A percentile compares a stretch with the other conserved stretches of the same genome.
Evolutionary conservation across 2,888 invertebrate species (phyloP).

Genomic region (Aradus depressus): DNA sequence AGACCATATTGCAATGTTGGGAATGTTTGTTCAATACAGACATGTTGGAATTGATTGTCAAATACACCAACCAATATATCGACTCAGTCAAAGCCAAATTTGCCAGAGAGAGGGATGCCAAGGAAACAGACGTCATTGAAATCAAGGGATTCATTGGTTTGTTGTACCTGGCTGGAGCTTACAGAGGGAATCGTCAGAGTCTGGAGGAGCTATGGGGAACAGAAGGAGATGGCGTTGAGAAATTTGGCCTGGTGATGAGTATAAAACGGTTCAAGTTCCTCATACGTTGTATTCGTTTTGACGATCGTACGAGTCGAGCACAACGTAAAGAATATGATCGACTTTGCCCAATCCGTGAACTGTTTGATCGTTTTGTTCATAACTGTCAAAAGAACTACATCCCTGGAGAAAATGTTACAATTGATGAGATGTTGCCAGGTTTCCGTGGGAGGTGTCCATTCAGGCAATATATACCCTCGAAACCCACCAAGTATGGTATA

Average conservation of each 20-base stretch:
- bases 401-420: no score
- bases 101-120: conserved; percentile 25
- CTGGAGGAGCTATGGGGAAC: conserved; percentile 30
- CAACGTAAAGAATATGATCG: conserved; percentile 1
- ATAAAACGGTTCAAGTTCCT: conserved; percentile 31
- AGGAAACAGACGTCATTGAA: conserved; percentile 29
- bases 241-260: conserved; percentile 32
- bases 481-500: no score
- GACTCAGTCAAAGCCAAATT: conserved; percentile 24
- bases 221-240: conserved; percentile 32
- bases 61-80: conserved; percentile 31
- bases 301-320: neutral
- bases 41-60: conserved; percentile 29
- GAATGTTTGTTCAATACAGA: conserved; percentile 26
- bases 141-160: conserved; percentile 32
- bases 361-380: no score
- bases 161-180: conserved; percentile 32
- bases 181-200: conserved; percentile 28
- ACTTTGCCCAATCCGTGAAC: no score
- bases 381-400: no score
- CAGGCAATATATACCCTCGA: no score
- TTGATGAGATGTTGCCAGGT: no score
- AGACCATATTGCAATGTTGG: conserved; percentile 28
- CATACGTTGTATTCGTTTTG: conserved; percentile 3
- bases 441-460: no score